These are phyloP conservation scores for Cydia splendana DNA, from an alignment of 1,140 invertebrate species.

Conservation along the genomic window DNA sequence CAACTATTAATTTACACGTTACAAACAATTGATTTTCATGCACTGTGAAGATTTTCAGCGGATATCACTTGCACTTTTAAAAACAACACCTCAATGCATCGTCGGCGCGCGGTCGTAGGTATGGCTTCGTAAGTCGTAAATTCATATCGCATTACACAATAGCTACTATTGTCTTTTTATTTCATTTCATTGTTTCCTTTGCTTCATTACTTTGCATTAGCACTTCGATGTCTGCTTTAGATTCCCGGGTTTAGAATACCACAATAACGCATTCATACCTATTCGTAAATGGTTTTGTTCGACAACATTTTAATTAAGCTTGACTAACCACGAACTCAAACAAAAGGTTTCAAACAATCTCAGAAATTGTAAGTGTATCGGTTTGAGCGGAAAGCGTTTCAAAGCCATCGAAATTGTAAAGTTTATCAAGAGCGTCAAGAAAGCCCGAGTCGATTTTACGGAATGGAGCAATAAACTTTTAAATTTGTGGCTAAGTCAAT, in stretches of 20 bases:
- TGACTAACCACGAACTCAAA: slow-evolving; percentile 22
- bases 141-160: slow-evolving; percentile 73
- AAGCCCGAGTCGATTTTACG: slow-evolving; percentile 31
- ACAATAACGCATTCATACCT: background rate
- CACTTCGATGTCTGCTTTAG: background rate
- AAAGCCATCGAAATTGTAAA: slow-evolving; percentile 25
- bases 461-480: slow-evolving; percentile 51
- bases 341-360: slow-evolving; percentile 24
- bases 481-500: slow-evolving; percentile 64
- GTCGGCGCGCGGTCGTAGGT: slow-evolving; percentile 48
- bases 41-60: slow-evolving; percentile 52
- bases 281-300: background rate
- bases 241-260: background rate
- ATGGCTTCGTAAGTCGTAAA: slow-evolving; percentile 77
- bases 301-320: slow-evolving; percentile 22
- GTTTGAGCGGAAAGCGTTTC: slow-evolving; percentile 21
- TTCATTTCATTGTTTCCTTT: slow-evolving; percentile 47
- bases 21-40: slow-evolving; percentile 37
- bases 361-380: slow-evolving; percentile 31
- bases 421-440: slow-evolving; percentile 17
- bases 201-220: slow-evolving; percentile 45
- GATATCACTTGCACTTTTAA: slow-evolving; percentile 61
- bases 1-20: slow-evolving; percentile 51
- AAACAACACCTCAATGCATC: slow-evolving; percentile 66
- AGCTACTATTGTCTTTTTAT: slow-evolving; percentile 69